Evolutionary conservation across 2,888 invertebrate species (phyloP).

Genomic region (Cylindroiulus punctatus): DNA sequence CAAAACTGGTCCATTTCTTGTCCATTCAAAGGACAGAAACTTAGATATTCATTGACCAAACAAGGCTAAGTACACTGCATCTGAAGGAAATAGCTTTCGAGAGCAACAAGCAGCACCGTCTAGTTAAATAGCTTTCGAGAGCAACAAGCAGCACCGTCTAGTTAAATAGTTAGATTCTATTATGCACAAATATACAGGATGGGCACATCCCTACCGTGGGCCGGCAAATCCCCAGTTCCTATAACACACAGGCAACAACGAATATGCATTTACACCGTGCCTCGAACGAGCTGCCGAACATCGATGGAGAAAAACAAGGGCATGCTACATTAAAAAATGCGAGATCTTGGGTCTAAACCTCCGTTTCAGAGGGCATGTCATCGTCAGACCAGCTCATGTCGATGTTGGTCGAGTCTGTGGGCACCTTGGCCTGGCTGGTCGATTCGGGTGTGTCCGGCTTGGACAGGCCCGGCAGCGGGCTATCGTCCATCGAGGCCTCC

Average conservation of each 20-base stretch:
- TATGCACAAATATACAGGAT: slow-evolving; percentile 19
- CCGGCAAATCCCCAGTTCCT: background rate
- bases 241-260: background rate
- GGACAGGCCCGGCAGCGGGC: slow-evolving; percentile 44
- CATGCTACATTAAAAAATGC: background rate
- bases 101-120: background rate
- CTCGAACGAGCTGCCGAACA: background rate
- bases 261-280: slow-evolving; percentile 8
- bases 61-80: background rate
- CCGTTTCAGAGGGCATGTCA: slow-evolving; percentile 57
- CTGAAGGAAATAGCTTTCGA: background rate
- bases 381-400: slow-evolving; percentile 58
- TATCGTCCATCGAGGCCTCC: slow-evolving; percentile 53
- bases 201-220: background rate
- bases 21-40: background rate
- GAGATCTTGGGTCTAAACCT: slow-evolving; percentile 51
- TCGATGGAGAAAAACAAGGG: background rate
- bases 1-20: too few species aligned
- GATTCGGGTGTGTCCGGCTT: slow-evolving; percentile 57
- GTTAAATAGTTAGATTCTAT: background rate
- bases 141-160: slow-evolving; percentile 6
- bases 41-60: background rate
- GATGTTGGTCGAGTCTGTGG: slow-evolving; percentile 57
- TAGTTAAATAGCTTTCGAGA: background rate
- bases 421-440: slow-evolving; percentile 50